These are phyloP conservation scores for Hypomecis atomaria DNA, from an alignment of 2,888 invertebrate genomes.

Conservation along the genomic window DNA sequence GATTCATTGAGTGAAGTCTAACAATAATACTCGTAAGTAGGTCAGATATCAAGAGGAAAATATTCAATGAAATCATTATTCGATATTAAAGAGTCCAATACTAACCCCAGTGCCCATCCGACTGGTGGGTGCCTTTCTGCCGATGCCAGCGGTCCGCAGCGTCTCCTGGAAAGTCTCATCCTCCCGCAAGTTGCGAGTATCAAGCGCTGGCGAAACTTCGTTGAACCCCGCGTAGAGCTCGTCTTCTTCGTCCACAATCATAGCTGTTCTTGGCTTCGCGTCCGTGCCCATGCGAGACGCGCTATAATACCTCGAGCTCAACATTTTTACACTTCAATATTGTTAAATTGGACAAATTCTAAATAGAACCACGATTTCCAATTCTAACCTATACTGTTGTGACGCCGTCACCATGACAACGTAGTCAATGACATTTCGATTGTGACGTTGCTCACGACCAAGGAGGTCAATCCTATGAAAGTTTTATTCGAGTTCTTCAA, in stretches of 20 bases:
- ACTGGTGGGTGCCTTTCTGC: constrained; percentile 87
- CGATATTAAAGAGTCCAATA: constrained; percentile 16
- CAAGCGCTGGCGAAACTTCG: constrained; percentile 87
- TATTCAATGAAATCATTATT: background rate
- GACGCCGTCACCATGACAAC: constrained; percentile 76
- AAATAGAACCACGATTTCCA: background rate
- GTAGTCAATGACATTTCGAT: constrained; percentile 29
- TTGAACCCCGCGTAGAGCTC: constrained; percentile 89
- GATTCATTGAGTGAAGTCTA: no score
- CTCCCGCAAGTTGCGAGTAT: constrained; percentile 87
- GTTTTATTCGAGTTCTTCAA: constrained; percentile 5
- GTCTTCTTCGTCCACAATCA: constrained; percentile 83
- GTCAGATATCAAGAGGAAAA: background rate
- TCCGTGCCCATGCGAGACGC: constrained; percentile 71
- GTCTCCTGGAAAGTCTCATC: constrained; percentile 91
- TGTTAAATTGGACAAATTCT: background rate
- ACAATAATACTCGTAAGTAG: background rate
- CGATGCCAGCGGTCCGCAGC: constrained; percentile 89
- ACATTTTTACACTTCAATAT: constrained; percentile 51
- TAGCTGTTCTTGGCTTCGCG: constrained; percentile 71
- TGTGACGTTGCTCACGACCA: constrained; percentile 10
- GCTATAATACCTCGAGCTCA: constrained; percentile 74
- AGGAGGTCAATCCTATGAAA: constrained; percentile 19
- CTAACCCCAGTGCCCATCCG: constrained; percentile 76
- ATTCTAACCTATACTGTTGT: constrained; percentile 61